phyloP scores from a whole-genome alignment of 1,140 invertebrate genomes.

The Cataglyphis hispanica region DNA sequence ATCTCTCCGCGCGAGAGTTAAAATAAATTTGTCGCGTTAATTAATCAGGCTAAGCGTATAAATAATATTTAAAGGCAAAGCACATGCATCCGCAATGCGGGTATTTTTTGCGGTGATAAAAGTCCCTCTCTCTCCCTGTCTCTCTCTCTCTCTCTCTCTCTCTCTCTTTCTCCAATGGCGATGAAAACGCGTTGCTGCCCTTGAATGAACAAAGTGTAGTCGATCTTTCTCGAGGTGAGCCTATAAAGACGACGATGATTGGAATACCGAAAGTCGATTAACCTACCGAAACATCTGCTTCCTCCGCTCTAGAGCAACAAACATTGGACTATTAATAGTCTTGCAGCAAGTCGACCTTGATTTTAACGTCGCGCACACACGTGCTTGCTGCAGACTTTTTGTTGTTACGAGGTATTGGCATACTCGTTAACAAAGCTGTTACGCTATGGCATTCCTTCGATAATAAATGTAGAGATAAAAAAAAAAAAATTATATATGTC shows the following conservation, averaged over 20 bases:
- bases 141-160: neutral
- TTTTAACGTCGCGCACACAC: constrained; percentile 38
- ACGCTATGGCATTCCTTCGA: neutral
- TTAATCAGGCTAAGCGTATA: constrained; percentile 3
- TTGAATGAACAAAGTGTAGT: constrained; percentile 34
- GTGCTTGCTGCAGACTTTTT: constrained; percentile 20
- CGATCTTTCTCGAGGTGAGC: neutral
- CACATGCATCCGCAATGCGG: neutral
- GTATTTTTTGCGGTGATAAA: neutral
- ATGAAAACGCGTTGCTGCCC: constrained; percentile 28
- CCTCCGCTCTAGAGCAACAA: constrained; percentile 38
- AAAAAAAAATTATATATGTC: neutral
- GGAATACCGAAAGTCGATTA: constrained; percentile 52
- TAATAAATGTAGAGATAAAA: neutral
- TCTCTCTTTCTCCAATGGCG: neutral
- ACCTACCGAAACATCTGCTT: constrained; percentile 55
- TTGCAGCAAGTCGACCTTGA: constrained; percentile 52
- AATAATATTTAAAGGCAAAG: neutral
- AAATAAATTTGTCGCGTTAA: constrained; percentile 21
- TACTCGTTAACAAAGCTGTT: neutral
- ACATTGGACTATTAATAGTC: constrained; percentile 49
- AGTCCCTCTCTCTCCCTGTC: neutral
- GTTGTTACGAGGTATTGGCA: neutral
- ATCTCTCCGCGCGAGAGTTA: neutral
- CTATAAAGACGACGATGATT: constrained; percentile 20